These are phyloP conservation scores for Kryptopterus vitreolus DNA, from an alignment of 2,797 vertebrate genomes.

Conservation along the genomic window DNA sequence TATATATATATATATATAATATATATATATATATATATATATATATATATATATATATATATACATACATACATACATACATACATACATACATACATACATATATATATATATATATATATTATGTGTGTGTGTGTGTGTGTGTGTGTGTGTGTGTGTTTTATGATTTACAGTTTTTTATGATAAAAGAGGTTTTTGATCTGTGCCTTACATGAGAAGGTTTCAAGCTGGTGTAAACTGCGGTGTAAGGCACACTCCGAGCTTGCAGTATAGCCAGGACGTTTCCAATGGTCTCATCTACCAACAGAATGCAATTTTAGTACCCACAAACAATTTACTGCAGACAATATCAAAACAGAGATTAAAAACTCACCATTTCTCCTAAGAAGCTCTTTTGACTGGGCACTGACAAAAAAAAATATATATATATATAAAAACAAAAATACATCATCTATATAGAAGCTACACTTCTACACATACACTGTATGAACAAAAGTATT, in stretches of 20 bases:
- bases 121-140: too few relatives aligned
- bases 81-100: too few relatives aligned
- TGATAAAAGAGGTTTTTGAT: background rate
- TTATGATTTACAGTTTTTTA: background rate
- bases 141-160: background rate
- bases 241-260: constrained; percentile 77
- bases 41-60: too few relatives aligned
- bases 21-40: too few relatives aligned
- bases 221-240: constrained; percentile 80
- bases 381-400: constrained; percentile 74
- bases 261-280: constrained; percentile 74
- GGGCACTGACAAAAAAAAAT: constrained; percentile 60
- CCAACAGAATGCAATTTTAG: constrained; percentile 38
- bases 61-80: too few relatives aligned
- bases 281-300: constrained; percentile 83
- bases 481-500: too few relatives aligned
- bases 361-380: constrained; percentile 77
- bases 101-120: too few relatives aligned
- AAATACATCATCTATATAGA: background rate
- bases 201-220: constrained; percentile 79
- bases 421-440: background rate
- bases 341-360: background rate
- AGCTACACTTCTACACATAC: background rate
- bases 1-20: too few relatives aligned
- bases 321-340: constrained; percentile 4